Evolutionary conservation across 2,113 vertebrate species (phyloP), one percentile per base, ranked within the genome.

Genomic region (Trichechus manatus): DNA sequence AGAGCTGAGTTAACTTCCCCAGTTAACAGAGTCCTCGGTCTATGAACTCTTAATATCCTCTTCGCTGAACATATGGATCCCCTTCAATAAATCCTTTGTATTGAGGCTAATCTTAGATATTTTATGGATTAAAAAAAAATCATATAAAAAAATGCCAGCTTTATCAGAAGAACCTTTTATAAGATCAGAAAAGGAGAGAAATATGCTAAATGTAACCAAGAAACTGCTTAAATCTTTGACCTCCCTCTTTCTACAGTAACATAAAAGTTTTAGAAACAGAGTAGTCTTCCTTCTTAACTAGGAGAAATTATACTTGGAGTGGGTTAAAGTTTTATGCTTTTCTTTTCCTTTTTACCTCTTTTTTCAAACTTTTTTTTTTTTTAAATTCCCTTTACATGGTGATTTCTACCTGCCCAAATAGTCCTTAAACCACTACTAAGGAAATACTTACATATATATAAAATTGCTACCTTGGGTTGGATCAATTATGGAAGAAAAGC

Each of bases 401-500:
- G 85, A 96, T 96, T 97, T 96, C n/a, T 88, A 91, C 66, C 85
- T 95, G 81, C 61, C 85, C 82, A 86, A 91, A 95, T 59, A 93
- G 61, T 95, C 56, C 61, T 91, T 96, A 97, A 96, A 96, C 77
- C 39, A 96, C 91, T 75, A 87, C 75, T 87, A 97, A 96, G 87
- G 96, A 97, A 97, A 97, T 94, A 81, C 91, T 89, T 94, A 94
- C 88, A 56, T 56, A 95, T 94, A 87, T 95, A 96, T 92, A 96
- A 97, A 96, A 96, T 97, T 96, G 93, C 81, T 96, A 89, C 94
- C 93, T 96, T 96, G 91, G 36, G 64, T 94, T 97, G 3, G 36
- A 97, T 95, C 96, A 97, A 96, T 98, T 97, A 97, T 96, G 29
- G 93, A 96, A 97, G 84, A 96, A 97, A 97, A 96, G 85, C 84